A percentile compares a stretch with the other conserved stretches of the same genome.
Evolutionary conservation across 2,113 vertebrate species (phyloP).

Genomic region (Pteropus alecto): DNA sequence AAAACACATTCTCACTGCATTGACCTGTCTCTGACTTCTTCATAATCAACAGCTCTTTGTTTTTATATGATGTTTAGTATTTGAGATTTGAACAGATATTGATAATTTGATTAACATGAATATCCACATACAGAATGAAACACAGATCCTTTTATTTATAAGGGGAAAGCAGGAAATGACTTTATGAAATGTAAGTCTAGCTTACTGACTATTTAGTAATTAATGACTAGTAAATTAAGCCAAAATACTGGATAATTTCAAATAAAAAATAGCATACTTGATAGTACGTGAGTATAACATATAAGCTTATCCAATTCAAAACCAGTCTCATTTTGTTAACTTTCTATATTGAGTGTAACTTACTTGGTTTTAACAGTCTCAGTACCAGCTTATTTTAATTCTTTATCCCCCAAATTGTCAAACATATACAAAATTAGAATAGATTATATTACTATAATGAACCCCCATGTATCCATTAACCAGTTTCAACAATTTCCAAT

Average conservation of each 20-base stretch:
- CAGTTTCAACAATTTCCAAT: background rate
- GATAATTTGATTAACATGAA: conserved; percentile 67
- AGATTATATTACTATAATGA: background rate
- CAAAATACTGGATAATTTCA: conserved; percentile 7
- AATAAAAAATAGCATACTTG: conserved; percentile 3
- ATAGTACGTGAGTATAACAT: background rate
- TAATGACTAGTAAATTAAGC: background rate
- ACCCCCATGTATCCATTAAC: background rate
- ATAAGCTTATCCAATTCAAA: background rate
- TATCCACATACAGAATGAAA: conserved; percentile 21
- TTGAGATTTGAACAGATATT: conserved; percentile 48
- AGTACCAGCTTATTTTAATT: background rate
- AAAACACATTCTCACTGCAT: conserved; percentile 3
- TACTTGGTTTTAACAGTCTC: background rate
- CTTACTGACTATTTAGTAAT: conserved; percentile 14
- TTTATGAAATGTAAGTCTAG: conserved; percentile 16
- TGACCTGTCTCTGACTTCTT: conserved; percentile 70
- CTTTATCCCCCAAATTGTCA: background rate
- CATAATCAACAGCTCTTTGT: conserved; percentile 54
- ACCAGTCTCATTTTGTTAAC: background rate
- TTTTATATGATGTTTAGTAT: conserved; percentile 43
- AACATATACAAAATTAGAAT: background rate
- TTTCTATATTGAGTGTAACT: background rate
- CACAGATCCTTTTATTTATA: conserved; percentile 44
- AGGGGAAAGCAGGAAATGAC: conserved; percentile 44